Evolutionary conservation across 1,140 invertebrate species (phyloP), one percentile per base, ranked within the genome.

Genomic region (Trypoxylus dichotomus): DNA sequence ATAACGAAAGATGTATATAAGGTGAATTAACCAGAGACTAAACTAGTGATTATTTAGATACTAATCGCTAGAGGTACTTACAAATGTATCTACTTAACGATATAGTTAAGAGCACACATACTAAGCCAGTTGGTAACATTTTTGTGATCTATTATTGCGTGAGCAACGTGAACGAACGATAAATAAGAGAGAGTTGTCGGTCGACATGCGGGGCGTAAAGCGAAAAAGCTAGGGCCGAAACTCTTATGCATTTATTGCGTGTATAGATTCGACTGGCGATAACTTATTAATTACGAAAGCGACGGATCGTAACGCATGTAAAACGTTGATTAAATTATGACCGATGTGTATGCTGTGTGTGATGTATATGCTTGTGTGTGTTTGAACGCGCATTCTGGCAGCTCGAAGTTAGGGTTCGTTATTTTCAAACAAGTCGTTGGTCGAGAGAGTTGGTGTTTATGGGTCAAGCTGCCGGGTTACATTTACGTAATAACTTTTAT

Each of bases 241-340:
- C 60, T 27, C 21, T 68, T 68, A 68, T 68, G 60, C 24, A 68
- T 68, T 29, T 68, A 68, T 29, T 68, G 21, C 60, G 60, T 68
- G 60, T 68, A n/a, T n/a, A 68, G 60, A 68, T 68, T 68, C 60
- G 60, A 68, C 60, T 24, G 11, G 21, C 60, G 60, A 68, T 68
- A 68, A 68, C 60, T 68, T 68, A 68, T 68, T 68, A 68, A 68
- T 68, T 68, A 68, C 60, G 60, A 68, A 68, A 68, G 60, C 21
- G 21, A 29, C 60, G 27, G 60, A 68, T 68, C 21, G 60, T 68
- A 68, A 25, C 60, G 60, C 24, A 68, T 68, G 60, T 68, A 68
- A 68, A 68, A 68, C 25, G 21, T 68, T 68, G 60, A 68, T 68
- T 68, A 68, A 68, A 68, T 68, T 68, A 68, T 68, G 60, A 68